Base-by-base conservation (phyloP, 2,113 vertebrate genomes). In the Cricetomys ansorgei region DNA sequence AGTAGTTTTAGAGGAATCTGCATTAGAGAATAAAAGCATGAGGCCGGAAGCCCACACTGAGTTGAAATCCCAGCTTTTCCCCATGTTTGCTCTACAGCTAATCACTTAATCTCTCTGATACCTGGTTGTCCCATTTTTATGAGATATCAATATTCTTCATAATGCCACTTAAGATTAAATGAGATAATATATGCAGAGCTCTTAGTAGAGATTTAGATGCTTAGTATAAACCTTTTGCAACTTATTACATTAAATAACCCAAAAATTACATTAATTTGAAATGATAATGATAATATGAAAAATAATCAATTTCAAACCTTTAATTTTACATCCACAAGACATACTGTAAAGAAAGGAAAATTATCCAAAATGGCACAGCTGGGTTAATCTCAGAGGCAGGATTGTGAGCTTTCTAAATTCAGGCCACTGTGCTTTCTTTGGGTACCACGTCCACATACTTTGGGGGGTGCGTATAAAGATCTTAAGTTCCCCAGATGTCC, bases 61-160 rank as follows among this genome's bases (percentile, higher is more conserved):
- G 62, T 79, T 80, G 70, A 91, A 73, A 75, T 80, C 53, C 70
- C 76, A 70, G 27, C 37, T 86, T 67, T 89, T 70, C 16, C 10
- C 21, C 19, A 43, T 76, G 65, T 34, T 87, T 92, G 40, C 53
- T 89, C 31, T 29, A 10, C 31, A 11, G 79, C n/a, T 76, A 89
- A 59, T 89, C 67, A 72, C 48, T 94, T 89, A 84, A 76, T 70
- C 62, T 88, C 70, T 95, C 57, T 55, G 70, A 80, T 37, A 9
- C 59, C 94, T 80, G 57, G 8, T 55, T 95, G 96, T 70, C 21
- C 92, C 45, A 88, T 83, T 86, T 96, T 87, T 79, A 92, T 79
- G 80, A 96, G 43, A 43, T 87, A 89, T 21, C 55, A 94, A 85
- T 70, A 76, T 2, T 91, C 40, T 79, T 96, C n/a, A 55, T 59